These are phyloP conservation scores for Cassiopea andromeda DNA, from an alignment of 30 jellyfish, hydroid and myxozoan species.

Conservation along the genomic window DNA sequence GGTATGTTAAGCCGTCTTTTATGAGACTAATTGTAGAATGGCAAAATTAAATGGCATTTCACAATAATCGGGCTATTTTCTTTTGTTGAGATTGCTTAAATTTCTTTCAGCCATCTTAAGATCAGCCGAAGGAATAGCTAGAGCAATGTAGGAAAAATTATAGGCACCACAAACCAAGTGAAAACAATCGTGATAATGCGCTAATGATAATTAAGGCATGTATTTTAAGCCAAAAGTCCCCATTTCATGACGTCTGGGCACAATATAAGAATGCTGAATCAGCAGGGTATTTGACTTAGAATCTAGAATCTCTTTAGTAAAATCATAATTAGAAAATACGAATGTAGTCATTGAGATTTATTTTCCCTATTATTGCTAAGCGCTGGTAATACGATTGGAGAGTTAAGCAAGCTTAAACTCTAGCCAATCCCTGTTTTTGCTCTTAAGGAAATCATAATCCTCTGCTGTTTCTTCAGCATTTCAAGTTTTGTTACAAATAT, in stretches of 20 bases:
- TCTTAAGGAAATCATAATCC: too few relatives aligned
- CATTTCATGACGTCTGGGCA: too few relatives aligned
- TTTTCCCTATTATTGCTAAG: too few relatives aligned
- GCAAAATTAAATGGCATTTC: not conserved
- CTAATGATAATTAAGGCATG: not conserved
- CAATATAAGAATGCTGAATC: not conserved
- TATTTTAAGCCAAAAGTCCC: too few relatives aligned
- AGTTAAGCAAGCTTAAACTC: too few relatives aligned
- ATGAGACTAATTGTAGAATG: slow-evolving; percentile 11
- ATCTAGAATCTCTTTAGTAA: not conserved
- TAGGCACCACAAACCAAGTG: not conserved
- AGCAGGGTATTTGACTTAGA: not conserved
- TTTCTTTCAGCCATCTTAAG: not conserved
- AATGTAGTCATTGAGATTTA: too few relatives aligned
- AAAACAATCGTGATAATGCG: not conserved
- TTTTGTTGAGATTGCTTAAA: too few relatives aligned
- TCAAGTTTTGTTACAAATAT: too few relatives aligned
- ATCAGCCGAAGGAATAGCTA: not conserved
- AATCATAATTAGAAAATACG: too few relatives aligned
- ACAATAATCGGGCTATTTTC: not conserved
- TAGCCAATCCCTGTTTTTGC: too few relatives aligned
- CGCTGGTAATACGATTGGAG: too few relatives aligned
- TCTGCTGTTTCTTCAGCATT: too few relatives aligned
- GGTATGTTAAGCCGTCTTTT: not conserved
- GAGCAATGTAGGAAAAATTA: not conserved